These are phyloP conservation scores for Caenorhabditis inopinata DNA, from an alignment of 1,140 invertebrate genomes.

Conservation along the genomic window DNA sequence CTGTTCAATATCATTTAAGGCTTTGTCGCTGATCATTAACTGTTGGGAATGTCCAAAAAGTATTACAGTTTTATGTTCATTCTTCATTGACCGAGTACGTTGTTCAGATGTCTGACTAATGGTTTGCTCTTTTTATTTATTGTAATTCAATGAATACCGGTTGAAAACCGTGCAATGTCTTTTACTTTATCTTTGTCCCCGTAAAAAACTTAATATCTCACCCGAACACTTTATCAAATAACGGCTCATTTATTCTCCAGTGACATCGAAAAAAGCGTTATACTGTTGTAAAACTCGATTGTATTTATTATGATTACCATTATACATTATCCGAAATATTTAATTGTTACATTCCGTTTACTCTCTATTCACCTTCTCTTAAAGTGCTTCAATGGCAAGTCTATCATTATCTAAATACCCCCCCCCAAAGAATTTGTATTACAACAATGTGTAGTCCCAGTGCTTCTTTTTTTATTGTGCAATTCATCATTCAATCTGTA, in stretches of 20 bases:
- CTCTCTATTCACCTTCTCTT: not conserved
- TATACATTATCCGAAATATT: not conserved
- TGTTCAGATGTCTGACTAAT: slow-evolving; percentile 24
- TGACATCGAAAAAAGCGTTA: slow-evolving; percentile 18
- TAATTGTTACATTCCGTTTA: not conserved
- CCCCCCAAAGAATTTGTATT: slow-evolving; percentile 24
- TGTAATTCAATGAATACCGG: not conserved
- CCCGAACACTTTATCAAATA: slow-evolving; percentile 28
- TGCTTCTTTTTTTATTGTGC: not conserved
- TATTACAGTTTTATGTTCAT: not conserved
- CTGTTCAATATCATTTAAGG: too few species aligned
- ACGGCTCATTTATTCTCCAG: slow-evolving; percentile 25
- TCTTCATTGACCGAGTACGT: not conserved
- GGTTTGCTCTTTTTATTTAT: not conserved
- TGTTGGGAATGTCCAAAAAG: not conserved
- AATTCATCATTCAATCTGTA: not conserved
- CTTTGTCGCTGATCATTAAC: not conserved
- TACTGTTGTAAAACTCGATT: not conserved
- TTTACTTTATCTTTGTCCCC: not conserved
- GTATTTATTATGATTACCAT: not conserved
- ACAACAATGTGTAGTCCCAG: slow-evolving; percentile 28
- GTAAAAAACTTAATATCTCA: not conserved
- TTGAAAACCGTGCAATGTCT: slow-evolving; percentile 9
- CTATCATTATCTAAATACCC: not conserved
- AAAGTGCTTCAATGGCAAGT: too few species aligned